A percentile compares a stretch with the other conserved stretches of the same genome.
These are phyloP conservation scores for Patiria miniata DNA, from an alignment of 35 echinoderm and acorn worm species.

Conservation along the genomic window DNA sequence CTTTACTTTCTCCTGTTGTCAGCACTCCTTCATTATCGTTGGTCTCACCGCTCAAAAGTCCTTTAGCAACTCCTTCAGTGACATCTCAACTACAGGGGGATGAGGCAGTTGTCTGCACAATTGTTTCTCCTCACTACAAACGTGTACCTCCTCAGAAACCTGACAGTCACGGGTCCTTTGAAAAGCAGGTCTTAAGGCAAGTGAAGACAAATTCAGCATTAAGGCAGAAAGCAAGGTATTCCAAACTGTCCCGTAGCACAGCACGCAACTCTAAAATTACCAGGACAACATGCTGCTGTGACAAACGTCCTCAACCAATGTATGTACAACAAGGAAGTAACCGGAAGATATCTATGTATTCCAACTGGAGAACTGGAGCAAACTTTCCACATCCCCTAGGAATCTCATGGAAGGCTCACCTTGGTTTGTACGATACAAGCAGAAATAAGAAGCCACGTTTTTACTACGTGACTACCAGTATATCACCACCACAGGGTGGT, in stretches of 20 bases:
- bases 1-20: background rate
- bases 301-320: constrained; percentile 86
- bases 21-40: background rate
- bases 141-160: background rate
- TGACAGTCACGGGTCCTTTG: background rate
- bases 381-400: constrained; percentile 84
- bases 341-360: constrained; percentile 93
- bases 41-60: background rate
- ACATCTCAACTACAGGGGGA: background rate
- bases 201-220: constrained; percentile 64
- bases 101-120: background rate
- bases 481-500: constrained; percentile 64
- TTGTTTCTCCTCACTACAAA: background rate
- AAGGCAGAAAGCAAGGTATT: background rate
- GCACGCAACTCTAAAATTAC: constrained; percentile 65
- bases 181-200: constrained; percentile 23
- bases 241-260: constrained; percentile 18
- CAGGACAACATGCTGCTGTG: constrained; percentile 80
- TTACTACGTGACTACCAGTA: constrained; percentile 48
- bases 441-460: constrained; percentile 67
- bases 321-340: constrained; percentile 88
- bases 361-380: constrained; percentile 88
- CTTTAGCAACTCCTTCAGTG: background rate
- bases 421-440: constrained; percentile 85
- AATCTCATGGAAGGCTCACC: constrained; percentile 82